Conservation (phyloP, 2,888 invertebrate genomes). For the Empis stercorea region DNA sequence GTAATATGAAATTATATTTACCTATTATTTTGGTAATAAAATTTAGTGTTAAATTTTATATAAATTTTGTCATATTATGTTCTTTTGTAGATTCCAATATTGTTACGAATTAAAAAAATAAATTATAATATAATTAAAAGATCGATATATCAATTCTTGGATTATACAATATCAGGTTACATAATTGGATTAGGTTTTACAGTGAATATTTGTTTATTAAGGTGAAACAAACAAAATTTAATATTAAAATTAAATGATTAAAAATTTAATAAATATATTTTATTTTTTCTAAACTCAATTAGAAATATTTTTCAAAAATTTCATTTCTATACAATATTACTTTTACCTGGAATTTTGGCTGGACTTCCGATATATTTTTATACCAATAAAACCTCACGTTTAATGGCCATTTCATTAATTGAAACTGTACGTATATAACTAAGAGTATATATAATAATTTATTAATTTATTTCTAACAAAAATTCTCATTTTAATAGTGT, state of each 20-base stretch:
- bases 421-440: not conserved
- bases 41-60: not conserved
- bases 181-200: not conserved
- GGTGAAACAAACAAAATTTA: not conserved
- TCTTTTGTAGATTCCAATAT: not conserved
- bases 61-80: not conserved
- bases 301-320: slow-evolving; percentile 19
- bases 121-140: not conserved
- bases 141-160: not conserved
- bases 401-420: not conserved
- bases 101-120: not conserved
- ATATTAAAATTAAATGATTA: not conserved
- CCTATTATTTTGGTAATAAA: slow-evolving; percentile 2
- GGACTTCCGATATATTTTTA: too few relatives aligned
- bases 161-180: not conserved
- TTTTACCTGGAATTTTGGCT: slow-evolving; percentile 17
- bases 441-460: not conserved
- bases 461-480: too few relatives aligned
- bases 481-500: slow-evolving; percentile 12
- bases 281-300: too few relatives aligned
- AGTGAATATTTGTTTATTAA: not conserved
- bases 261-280: too few relatives aligned
- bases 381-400: not conserved
- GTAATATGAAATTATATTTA: slow-evolving; percentile 20
- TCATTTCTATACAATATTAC: slow-evolving; percentile 12